phyloP scores from a whole-genome alignment of 2,113 vertebrate genomes.

The Corythoichthys intestinalis region DNA sequence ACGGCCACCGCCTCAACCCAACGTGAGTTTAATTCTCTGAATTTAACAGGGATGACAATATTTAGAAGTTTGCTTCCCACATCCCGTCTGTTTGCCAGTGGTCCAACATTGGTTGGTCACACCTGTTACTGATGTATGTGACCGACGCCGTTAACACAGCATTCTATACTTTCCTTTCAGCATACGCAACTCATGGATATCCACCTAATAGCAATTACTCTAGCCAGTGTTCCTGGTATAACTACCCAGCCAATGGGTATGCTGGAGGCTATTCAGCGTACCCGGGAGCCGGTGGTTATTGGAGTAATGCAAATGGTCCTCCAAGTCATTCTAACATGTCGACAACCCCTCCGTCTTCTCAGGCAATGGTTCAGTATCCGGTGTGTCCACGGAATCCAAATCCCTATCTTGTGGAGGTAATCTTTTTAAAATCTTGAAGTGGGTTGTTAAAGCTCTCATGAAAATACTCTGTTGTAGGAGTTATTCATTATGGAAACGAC shows the following conservation, averaged over 20 bases:
- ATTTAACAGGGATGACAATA: conserved; percentile 17
- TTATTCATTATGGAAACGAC: too few species aligned
- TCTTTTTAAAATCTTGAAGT: not conserved
- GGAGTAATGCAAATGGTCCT: conserved; percentile 70
- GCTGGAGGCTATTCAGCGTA: conserved; percentile 72
- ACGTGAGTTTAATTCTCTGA: conserved; percentile 53
- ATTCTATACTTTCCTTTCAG: conserved; percentile 75
- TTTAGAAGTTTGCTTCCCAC: conserved; percentile 22
- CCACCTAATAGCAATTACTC: conserved; percentile 75
- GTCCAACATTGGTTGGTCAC: conserved; percentile 42
- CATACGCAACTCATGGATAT: conserved; percentile 73
- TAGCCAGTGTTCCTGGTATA: conserved; percentile 76
- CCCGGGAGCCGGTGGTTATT: conserved; percentile 71
- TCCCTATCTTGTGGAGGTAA: conserved; percentile 69
- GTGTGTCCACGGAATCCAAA: conserved; percentile 72
- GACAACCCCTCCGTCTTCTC: conserved; percentile 74
- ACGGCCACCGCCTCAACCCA: conserved; percentile 67
- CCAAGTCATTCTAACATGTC: conserved; percentile 74
- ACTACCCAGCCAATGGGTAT: conserved; percentile 74
- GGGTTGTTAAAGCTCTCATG: not conserved
- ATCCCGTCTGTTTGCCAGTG: conserved; percentile 32
- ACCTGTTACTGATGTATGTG: conserved; percentile 28
- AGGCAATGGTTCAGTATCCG: conserved; percentile 79
- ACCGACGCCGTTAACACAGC: conserved; percentile 53
- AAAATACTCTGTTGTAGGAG: too few species aligned